Conservation (phyloP, 2,888 invertebrate species). For the Macaria liturata region DNA sequence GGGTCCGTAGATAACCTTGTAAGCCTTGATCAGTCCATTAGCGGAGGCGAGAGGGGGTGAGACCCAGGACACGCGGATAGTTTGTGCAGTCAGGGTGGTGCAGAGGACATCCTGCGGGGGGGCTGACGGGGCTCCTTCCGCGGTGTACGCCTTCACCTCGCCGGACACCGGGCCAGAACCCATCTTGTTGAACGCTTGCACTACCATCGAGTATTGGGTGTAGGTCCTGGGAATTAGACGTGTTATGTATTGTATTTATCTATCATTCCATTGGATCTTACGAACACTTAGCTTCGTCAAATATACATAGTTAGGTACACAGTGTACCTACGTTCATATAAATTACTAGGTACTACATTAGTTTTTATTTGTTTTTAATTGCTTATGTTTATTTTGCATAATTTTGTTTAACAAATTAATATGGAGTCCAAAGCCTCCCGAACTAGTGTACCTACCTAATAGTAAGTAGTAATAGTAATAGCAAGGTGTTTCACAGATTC, state of each 20-base stretch:
- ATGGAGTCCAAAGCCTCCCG: too few species aligned
- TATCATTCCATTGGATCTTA: too few species aligned
- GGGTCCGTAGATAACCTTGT: constrained; percentile 96
- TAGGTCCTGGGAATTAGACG: constrained; percentile 85
- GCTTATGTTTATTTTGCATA: too few species aligned
- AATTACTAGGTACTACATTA: too few species aligned
- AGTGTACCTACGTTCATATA: too few species aligned
- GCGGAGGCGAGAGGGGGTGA: constrained; percentile 96
- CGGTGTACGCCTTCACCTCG: constrained; percentile 95
- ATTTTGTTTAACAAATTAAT: too few species aligned
- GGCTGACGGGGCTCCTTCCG: constrained; percentile 96
- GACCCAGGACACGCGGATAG: constrained; percentile 96
- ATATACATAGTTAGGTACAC: too few species aligned
- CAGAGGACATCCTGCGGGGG: constrained; percentile 96
- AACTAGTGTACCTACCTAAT: too few species aligned
- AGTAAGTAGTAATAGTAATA: too few species aligned
- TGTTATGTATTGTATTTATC: not conserved
- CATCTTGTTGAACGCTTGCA: constrained; percentile 97
- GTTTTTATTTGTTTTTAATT: too few species aligned
- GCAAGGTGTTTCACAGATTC: too few species aligned
- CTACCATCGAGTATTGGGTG: constrained; percentile 97
- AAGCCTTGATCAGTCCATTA: constrained; percentile 97
- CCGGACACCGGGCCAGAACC: constrained; percentile 96
- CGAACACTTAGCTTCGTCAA: too few species aligned
- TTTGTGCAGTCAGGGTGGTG: constrained; percentile 96